Base-by-base conservation (phyloP, 1,140 invertebrate species). In the Limonius californicus region DNA sequence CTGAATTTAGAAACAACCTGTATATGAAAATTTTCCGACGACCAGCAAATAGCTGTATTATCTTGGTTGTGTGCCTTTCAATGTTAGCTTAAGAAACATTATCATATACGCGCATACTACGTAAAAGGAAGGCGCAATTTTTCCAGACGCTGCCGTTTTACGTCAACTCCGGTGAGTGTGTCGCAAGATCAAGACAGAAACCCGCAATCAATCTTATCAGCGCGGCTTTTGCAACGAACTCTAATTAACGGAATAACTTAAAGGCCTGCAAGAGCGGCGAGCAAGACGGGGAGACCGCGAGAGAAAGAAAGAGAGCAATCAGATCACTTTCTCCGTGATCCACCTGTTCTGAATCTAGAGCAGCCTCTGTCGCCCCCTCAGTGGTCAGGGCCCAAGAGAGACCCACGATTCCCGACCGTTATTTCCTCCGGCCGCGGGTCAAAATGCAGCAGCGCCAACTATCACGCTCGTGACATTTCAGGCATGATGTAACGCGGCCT, bases 401-500 rank as follows among this genome's bases (percentile, higher is more conserved):
- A 50, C 45, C 9, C 8, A 21, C 20, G n/a, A 19, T 50, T 50
- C 45, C 53, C 19, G 18, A 54, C 59, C 59, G 59, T 61, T 61
- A 61, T 61, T 42, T 45, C 23, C 16, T 45, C n/a, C 16, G 15
- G 59, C 59, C 59, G 19, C 30, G 12, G 59, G 59, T 53, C 19
- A 19, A 45, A 27, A 30, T 43, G 16, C 59, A 60, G 30, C 59
- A 60, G 27, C 57, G 27, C 8, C 59, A 61, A 55, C 59, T 55
- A 61, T 61, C 59, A 61, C 59, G 59, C 54, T 18, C 53, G 53
- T 61, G 59, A 61, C 59, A 61, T 61, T 61, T 61, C 32, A 61
- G 35, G 2, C 7, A 45, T 50, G 16, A 50, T 50, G 45, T 50
- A 50, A 50, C 16, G 12, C 8, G 6, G 2, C 8, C 15, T 6